Percentiles rank a stretch among this genome's conserved stretches.
Evolutionary conservation across 2,888 invertebrate genomes (phyloP).

Genomic region (Campaea margaritaria): DNA sequence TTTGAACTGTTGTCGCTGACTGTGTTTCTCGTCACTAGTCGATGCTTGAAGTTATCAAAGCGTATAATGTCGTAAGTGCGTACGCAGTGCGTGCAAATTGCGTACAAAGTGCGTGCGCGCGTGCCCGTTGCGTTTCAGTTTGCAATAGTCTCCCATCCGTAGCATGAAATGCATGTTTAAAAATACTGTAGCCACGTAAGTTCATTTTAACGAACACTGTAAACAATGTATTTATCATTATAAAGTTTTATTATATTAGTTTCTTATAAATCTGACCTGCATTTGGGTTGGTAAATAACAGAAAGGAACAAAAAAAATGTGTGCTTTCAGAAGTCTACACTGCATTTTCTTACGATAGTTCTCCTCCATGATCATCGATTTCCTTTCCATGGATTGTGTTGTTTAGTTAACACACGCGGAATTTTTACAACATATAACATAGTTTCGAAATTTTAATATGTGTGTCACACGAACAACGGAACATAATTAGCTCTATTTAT

Average conservation of each 20-base stretch:
- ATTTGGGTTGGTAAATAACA: slow-evolving; percentile 57
- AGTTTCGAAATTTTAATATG: not conserved
- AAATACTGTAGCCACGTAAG: slow-evolving; percentile 56
- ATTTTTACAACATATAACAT: slow-evolving; percentile 7
- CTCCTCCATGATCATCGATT: slow-evolving; percentile 52
- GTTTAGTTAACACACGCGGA: slow-evolving; percentile 49
- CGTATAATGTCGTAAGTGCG: not conserved
- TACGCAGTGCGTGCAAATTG: not conserved
- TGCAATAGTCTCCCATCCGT: slow-evolving; percentile 41
- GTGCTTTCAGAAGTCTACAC: slow-evolving; percentile 20
- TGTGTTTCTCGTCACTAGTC: slow-evolving; percentile 11
- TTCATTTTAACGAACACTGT: slow-evolving; percentile 4
- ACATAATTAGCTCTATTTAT: not conserved
- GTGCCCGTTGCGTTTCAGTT: slow-evolving; percentile 35
- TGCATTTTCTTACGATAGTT: slow-evolving; percentile 40
- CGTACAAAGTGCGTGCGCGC: slow-evolving; percentile 15
- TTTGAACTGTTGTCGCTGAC: slow-evolving; percentile 5
- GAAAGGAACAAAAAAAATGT: slow-evolving; percentile 5
- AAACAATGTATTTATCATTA: slow-evolving; percentile 8
- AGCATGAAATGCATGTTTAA: slow-evolving; percentile 66
- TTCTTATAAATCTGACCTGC: slow-evolving; percentile 16
- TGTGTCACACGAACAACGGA: slow-evolving; percentile 4
- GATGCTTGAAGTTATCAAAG: not conserved
- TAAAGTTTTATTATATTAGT: slow-evolving; percentile 10
- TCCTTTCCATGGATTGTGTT: slow-evolving; percentile 83